Evolutionary conservation across 2,888 invertebrate species (phyloP).

Genomic region (Cheiracanthium punctorium): DNA sequence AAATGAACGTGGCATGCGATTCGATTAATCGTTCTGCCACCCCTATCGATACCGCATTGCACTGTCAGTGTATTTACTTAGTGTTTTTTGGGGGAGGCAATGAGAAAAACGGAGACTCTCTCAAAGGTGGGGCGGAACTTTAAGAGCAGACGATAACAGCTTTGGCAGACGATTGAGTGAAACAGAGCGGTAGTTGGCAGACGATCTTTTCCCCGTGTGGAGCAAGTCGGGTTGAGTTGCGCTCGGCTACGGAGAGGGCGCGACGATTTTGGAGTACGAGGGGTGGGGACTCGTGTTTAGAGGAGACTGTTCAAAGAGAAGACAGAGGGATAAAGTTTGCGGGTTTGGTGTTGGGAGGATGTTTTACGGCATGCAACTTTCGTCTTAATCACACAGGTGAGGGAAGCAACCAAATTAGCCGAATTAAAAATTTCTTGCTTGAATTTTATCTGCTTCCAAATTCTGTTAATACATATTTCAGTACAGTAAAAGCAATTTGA

Average conservation of each 20-base stretch:
- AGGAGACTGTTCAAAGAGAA: constrained; percentile 43
- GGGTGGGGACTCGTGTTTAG: constrained; percentile 61
- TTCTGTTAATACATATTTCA: no score
- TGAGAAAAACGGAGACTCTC: neutral
- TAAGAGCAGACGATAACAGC: constrained; percentile 34
- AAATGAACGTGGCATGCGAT: constrained; percentile 47
- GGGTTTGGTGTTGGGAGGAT: no score
- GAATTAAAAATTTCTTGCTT: no score
- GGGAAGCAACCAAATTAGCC: no score
- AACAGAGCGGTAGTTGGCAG: constrained; percentile 46
- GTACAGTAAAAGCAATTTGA: no score
- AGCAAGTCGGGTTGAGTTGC: constrained; percentile 61
- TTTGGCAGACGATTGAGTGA: constrained; percentile 21
- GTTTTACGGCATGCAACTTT: no score
- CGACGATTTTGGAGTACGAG: constrained; percentile 60
- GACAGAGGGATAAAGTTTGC: constrained; percentile 15
- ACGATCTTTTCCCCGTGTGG: constrained; percentile 56
- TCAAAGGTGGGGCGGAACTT: neutral
- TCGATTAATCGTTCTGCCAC: constrained; percentile 37
- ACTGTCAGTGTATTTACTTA: constrained; percentile 1
- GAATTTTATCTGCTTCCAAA: no score
- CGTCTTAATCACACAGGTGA: no score
- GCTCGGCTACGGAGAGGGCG: constrained; percentile 45
- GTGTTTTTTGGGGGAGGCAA: neutral
- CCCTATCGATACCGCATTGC: constrained; percentile 46